Evolutionary conservation across 2,113 vertebrate species (phyloP).

Genomic region (Maylandia zebra): DNA sequence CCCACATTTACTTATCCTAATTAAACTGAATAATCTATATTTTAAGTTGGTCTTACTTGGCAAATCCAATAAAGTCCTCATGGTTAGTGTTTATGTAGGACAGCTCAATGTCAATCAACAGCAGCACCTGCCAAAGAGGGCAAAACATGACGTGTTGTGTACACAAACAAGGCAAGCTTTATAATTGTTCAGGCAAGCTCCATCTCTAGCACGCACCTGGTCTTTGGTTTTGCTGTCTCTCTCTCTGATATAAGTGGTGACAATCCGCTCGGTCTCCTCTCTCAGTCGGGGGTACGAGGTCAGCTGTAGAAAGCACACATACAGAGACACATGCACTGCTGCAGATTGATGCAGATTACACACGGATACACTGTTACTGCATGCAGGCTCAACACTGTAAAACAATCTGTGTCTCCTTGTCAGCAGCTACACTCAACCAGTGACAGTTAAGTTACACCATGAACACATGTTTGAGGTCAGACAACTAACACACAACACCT

Average conservation of each 20-base stretch:
- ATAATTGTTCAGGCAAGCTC: neutral
- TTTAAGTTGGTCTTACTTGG: slow-evolving; percentile 78
- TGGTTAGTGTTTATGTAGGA: slow-evolving; percentile 99
- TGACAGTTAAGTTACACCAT: neutral
- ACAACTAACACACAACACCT: neutral
- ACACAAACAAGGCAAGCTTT: neutral
- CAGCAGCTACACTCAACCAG: neutral
- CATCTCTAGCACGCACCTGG: slow-evolving; percentile 73
- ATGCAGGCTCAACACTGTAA: neutral
- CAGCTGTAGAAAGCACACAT: slow-evolving; percentile 67
- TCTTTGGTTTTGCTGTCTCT: slow-evolving; percentile 92
- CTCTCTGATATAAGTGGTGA: slow-evolving; percentile 89
- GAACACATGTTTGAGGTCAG: neutral
- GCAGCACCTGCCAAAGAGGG: slow-evolving; percentile 76
- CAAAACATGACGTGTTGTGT: neutral
- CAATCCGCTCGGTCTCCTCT: slow-evolving; percentile 92
- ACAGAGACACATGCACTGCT: slow-evolving; percentile 22
- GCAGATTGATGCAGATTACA: slow-evolving; percentile 24
- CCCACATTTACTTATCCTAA: neutral
- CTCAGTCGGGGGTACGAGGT: slow-evolving; percentile 85
- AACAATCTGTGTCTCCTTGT: neutral
- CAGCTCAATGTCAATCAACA: slow-evolving; percentile 95
- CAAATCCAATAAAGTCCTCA: slow-evolving; percentile 97
- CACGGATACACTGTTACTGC: neutral
- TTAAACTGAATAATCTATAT: neutral